phyloP scores from a whole-genome alignment of 1,140 invertebrate genomes.

The Diachasmimorpha longicaudata region DNA sequence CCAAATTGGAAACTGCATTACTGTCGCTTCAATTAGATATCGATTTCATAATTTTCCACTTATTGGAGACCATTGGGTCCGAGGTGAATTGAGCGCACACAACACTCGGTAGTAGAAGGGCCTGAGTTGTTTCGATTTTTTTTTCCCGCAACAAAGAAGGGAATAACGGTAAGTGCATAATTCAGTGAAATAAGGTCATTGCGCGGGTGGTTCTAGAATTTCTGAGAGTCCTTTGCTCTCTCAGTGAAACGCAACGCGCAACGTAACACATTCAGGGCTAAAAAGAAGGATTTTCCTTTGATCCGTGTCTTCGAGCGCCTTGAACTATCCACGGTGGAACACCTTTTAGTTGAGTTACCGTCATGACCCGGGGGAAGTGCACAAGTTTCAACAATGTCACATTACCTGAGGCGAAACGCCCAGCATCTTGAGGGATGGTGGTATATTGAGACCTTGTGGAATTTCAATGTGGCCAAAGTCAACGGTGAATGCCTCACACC shows the following conservation, averaged over 20 bases:
- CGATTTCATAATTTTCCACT: too few relatives aligned
- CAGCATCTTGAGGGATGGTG: constrained; percentile 90
- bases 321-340: background rate
- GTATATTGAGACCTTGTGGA: constrained; percentile 77
- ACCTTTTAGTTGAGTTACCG: background rate
- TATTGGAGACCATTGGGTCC: too few relatives aligned
- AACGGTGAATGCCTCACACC: constrained; percentile 88
- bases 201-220: background rate
- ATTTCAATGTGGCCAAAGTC: constrained; percentile 88
- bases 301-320: background rate
- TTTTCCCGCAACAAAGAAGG: too few relatives aligned
- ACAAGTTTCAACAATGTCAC: background rate
- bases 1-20: too few relatives aligned
- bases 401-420: constrained; percentile 90
- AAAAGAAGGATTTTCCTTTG: background rate
- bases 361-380: background rate
- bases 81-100: too few relatives aligned
- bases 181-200: background rate
- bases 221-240: background rate
- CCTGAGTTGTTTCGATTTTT: too few relatives aligned
- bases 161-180: background rate
- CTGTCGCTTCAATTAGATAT: too few relatives aligned
- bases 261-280: background rate
- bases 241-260: background rate
- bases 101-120: too few relatives aligned